Percentiles rank a stretch among this genome's conserved stretches.
These are phyloP conservation scores for Piscicola geometra DNA, from an alignment of 2,888 invertebrate species.

Conservation along the genomic window DNA sequence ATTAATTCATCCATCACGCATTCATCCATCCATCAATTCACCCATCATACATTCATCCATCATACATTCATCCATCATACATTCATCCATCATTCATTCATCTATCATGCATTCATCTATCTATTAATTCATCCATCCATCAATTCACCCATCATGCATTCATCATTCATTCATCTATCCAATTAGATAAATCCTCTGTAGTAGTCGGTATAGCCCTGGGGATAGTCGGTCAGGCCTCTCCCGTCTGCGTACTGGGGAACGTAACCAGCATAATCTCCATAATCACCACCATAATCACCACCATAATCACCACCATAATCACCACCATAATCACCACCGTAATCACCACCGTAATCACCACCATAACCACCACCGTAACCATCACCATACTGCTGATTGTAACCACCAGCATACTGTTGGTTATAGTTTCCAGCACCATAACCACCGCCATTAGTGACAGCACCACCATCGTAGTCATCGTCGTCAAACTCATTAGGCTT, in stretches of 20 bases:
- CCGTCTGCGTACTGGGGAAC: neutral
- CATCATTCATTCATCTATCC: too few relatives aligned
- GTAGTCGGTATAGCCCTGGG: too few relatives aligned
- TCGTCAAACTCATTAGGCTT: neutral
- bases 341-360: constrained; percentile 13
- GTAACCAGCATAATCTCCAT: constrained; percentile 14
- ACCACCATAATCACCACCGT: constrained; percentile 15
- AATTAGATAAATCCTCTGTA: too few relatives aligned
- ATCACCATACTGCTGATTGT: neutral
- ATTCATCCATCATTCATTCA: constrained; percentile 4
- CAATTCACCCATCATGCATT: neutral
- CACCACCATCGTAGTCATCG: neutral
- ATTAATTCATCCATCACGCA: neutral
- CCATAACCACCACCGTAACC: constrained; percentile 19
- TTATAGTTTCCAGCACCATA: neutral
- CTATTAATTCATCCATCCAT: neutral
- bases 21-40: neutral
- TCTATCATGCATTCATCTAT: constrained; percentile 6
- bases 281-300: constrained; percentile 10
- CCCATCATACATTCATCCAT: neutral
- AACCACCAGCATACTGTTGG: neutral
- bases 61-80: constrained; percentile 11
- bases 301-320: constrained; percentile 3
- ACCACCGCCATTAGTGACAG: neutral
- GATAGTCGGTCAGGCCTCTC: too few relatives aligned